Evolutionary conservation across 2,797 vertebrate species (phyloP), one percentile per base, ranked within the genome.

Genomic region (Molossus alvarezi): DNA sequence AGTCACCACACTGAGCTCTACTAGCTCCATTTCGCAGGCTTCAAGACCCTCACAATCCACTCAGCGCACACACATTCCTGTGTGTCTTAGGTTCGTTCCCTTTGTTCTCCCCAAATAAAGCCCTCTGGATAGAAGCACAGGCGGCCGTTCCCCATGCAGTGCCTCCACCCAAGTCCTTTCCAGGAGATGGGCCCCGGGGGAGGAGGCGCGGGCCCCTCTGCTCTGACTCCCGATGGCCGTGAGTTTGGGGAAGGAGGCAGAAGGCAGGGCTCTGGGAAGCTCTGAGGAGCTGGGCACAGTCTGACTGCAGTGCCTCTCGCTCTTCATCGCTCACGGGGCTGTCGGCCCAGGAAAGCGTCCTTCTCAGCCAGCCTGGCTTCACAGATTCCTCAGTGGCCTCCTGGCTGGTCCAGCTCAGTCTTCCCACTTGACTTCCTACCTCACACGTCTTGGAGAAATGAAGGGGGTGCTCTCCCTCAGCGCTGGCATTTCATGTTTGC

Each of bases 1-100:
- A 92, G 84, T 94, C 76, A 90, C 45, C 48, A 76, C 9, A 12
- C 45, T 60, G 77, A 96, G 67, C 88, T 96, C 80, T 94, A 62
- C 37, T 90, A 77, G 90, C 62, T 83, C 72, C 55, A 13, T 71
- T 83, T 71, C 76, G 81, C 17, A 86, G 55, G 57, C 95, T 88
- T 37, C 51, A 72, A 79, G 77, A 51, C 53, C 64, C 15, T 17
- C 67, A 9, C 41, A 88, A 90, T 80, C 48, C 69, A 20, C 18
- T 76, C 53, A 53, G 73, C 45, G 81, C 75, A 37, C 75, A 33
- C 57, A 48, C 37, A 80, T 37, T 67, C 67, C 67, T 79, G 14
- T 60, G 45, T 17, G 8, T 82, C 20, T 57, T 57, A 37, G 48
- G 64, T 62, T 41, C 60, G 5, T 71, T 88, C 90, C 75, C 73